Evolutionary conservation across 1,140 invertebrate genomes (phyloP), one percentile per base, ranked within the genome.

Genomic region (Camponotus floridanus): DNA sequence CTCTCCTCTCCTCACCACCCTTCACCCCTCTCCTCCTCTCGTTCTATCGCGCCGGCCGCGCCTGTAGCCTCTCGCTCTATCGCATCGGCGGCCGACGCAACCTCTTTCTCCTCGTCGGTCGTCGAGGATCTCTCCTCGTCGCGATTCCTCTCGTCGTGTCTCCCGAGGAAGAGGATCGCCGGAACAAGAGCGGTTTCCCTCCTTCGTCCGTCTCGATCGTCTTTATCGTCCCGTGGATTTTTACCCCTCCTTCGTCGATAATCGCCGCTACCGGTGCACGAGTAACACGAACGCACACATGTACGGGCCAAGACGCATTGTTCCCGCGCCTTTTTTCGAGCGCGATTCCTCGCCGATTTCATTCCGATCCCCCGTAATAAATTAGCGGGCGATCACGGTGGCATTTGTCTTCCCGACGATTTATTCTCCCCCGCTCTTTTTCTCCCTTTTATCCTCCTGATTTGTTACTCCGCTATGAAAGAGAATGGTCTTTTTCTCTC

Each of bases 381-480:
- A 91, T 89, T 91, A 91, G 81, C 83, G 81, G 85, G 45, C 90
- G 89, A 91, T 91, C 89, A 91, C 91, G 94, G 94, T 95, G 94
- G 94, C 94, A 94, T 94, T 94, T 93, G 93, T 94, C 93, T 92
- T 92, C 88, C 84, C 78, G 86, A 90, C 90, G 68, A 91, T 91
- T 90, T 91, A 91, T 90, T 76, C 68, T 18, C 62, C 71, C 79
- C 33, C 61, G 26, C 26, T 80, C 57, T 80, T 42, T 42, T 39
- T 55, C 18, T 51, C 85, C 18, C 36, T 26, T 26, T 21, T 51
- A 15, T 59, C 26, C 26, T 21, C n/a, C 68, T 70, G 67, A 51
- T 57, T 59, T 51, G 90, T 90, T 86, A 86, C 85, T 80, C 76
- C 64, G 15, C 86, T 83, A 57, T 59, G 21, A 45, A 64, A 31